Percentiles rank a stretch among this genome's conserved stretches.
phyloP scores from a whole-genome alignment of 2,888 invertebrate genomes.

The Phaonia tiefii region DNA sequence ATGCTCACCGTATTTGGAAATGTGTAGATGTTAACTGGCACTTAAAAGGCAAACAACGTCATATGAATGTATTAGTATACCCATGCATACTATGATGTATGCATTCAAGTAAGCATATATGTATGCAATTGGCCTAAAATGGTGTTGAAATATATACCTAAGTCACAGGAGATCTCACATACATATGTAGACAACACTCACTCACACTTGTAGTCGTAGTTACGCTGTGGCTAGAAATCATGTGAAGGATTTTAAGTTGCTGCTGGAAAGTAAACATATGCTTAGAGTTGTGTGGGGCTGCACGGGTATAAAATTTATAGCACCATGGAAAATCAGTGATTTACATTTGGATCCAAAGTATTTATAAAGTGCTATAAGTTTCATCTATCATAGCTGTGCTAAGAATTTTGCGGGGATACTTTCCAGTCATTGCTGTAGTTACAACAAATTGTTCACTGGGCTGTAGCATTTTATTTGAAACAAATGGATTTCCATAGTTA shows the following conservation, averaged over 20 bases:
- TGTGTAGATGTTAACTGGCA: slow-evolving; percentile 39
- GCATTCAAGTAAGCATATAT: neutral
- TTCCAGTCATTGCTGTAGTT: too few species aligned
- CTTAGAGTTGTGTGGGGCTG: neutral
- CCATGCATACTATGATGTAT: neutral
- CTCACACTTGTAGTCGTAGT: neutral
- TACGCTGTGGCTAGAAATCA: neutral
- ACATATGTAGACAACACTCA: neutral
- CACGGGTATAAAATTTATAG: neutral
- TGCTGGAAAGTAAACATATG: slow-evolving; percentile 12
- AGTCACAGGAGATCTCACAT: slow-evolving; percentile 4
- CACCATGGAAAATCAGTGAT: slow-evolving; percentile 19
- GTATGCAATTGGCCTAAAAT: slow-evolving; percentile 23
- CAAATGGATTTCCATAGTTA: too few species aligned
- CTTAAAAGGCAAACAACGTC: slow-evolving; percentile 39
- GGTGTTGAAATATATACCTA: slow-evolving; percentile 20
- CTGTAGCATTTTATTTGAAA: too few species aligned
- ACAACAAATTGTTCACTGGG: too few species aligned
- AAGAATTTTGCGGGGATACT: too few species aligned
- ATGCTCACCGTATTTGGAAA: slow-evolving; percentile 25
- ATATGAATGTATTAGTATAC: neutral
- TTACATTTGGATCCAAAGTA: neutral
- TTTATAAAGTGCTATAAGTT: neutral
- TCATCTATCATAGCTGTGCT: too few species aligned
- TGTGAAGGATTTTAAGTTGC: neutral